A percentile compares a stretch with the other conserved stretches of the same genome.
phyloP scores from a whole-genome alignment of 2,888 invertebrate species.

The Ectemnius continuus region DNA sequence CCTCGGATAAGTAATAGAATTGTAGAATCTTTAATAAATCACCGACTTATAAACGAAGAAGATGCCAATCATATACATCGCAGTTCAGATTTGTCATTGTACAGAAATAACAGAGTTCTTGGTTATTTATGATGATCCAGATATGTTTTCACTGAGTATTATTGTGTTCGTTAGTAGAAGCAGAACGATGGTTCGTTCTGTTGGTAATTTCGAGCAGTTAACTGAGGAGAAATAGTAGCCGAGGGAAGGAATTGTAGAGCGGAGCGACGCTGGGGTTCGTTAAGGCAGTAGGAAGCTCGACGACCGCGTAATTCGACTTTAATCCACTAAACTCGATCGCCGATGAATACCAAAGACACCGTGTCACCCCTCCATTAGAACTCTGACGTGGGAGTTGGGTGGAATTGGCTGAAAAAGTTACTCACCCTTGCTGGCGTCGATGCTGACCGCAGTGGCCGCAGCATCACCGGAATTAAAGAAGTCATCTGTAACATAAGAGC shows the following conservation, averaged over 20 bases:
- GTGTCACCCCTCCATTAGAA: constrained; percentile 48
- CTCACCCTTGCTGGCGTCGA: constrained; percentile 67
- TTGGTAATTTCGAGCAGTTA: no score
- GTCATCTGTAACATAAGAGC: constrained; percentile 68
- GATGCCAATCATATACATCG: no score
- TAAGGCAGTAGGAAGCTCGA: constrained; percentile 33
- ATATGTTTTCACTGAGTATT: no score
- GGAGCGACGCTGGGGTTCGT: constrained; percentile 38
- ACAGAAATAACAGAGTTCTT: no score
- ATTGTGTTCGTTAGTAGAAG: no score
- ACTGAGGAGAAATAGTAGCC: no score
- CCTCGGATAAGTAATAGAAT: no score
- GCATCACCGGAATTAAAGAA: constrained; percentile 67
- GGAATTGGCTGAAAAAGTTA: constrained; percentile 58
- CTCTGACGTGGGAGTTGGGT: constrained; percentile 35
- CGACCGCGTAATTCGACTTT: constrained; percentile 58
- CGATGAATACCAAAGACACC: constrained; percentile 64
- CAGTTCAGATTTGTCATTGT: no score
- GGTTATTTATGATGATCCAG: no score
- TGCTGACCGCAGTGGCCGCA: constrained; percentile 48
- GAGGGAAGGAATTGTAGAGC: neutral
- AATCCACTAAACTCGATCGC: constrained; percentile 63
- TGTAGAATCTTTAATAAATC: no score
- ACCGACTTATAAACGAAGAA: no score
- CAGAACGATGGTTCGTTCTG: no score